A percentile compares a stretch with the other conserved stretches of the same genome.
These are phyloP conservation scores for Rugalucina vietnamica DNA, from an alignment of 2,888 invertebrate genomes.

Conservation along the genomic window DNA sequence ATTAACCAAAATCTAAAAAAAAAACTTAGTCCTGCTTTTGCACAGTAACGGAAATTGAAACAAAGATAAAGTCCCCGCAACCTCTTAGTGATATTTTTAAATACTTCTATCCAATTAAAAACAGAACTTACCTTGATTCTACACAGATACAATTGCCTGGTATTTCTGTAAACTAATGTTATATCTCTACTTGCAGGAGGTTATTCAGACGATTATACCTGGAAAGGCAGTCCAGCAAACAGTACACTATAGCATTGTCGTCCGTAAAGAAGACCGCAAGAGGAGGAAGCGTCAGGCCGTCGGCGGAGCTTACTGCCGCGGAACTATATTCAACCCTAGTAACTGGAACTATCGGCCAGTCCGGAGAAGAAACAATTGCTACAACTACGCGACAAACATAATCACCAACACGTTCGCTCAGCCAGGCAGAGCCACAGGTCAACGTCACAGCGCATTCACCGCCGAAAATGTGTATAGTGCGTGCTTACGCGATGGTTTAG, in stretches of 20 bases:
- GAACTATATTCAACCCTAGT: conserved; percentile 38
- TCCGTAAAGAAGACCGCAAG: background rate
- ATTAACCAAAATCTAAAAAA: too few species aligned
- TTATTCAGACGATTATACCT: too few species aligned
- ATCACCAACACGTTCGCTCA: conserved; percentile 64
- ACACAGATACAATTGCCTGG: too few species aligned
- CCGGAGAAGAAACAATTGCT: conserved; percentile 57
- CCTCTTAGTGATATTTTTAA: too few species aligned
- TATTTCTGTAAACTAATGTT: too few species aligned
- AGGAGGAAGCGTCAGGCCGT: conserved; percentile 40
- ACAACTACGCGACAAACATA: conserved; percentile 62
- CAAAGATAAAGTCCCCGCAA: too few species aligned
- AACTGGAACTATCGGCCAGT: conserved; percentile 48
- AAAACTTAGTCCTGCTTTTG: too few species aligned
- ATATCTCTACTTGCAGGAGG: too few species aligned
- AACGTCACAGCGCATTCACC: conserved; percentile 24
- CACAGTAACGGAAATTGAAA: too few species aligned
- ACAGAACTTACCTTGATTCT: too few species aligned
- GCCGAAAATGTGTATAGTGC: conserved; percentile 46
- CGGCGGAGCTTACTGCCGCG: conserved; percentile 28
- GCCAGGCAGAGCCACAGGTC: conserved; percentile 56
- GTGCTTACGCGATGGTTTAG: conserved; percentile 49
- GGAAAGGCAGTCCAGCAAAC: too few species aligned
- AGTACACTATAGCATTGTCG: background rate
- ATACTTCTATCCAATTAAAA: too few species aligned